Base-by-base conservation (phyloP, 2,888 invertebrate genomes). In the Nowickia ferox region DNA sequence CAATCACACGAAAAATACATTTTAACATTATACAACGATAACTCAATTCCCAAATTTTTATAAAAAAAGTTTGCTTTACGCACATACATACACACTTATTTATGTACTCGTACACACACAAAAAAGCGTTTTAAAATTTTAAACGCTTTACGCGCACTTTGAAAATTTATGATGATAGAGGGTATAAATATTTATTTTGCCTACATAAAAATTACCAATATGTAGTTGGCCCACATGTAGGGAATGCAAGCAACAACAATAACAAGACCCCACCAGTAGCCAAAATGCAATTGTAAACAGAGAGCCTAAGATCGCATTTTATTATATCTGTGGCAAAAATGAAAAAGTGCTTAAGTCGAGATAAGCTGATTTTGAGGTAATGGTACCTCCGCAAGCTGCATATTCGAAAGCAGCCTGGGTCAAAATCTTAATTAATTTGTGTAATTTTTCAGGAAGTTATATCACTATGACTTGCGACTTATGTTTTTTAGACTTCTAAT, bases 61-160 rank as follows among this genome's bases (percentile, higher is more conserved):
- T n/a, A n/a, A n/a, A n/a, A n/a, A n/a, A 57, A 57, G 9, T 10
- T 40, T 66, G 10, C 48, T 72, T 57, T 59, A 19, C 8, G 13
- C 48, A 78, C 22, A 55, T 42, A 15, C 38, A 42, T 6, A 15
- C 48, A 17, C 4, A 22, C n/a, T 40, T 8, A 61, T 13, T n/a
- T n/a, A 55, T 13, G 22, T 22, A 22, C 22, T 11, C 15, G 42
- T 19, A 72, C 22, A 59, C 48, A 40, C 3, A 5, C 19, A 65
- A 44, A 11, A 55, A 77, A 30, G 46, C 9, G 17, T 30, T 30
- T 30, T 38, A 68, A 66, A 51, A 30, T 59, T 82, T 63, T 46
- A 71, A 84, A 80, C 65, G 80, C 84, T 68, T 80, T 66, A 68
- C 80, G 71, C 75, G 66, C 76, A 59, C 71, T 80, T 5, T 46